Conservation (phyloP, 2,888 invertebrate genomes). For the Pharmacophagus antenor region DNA sequence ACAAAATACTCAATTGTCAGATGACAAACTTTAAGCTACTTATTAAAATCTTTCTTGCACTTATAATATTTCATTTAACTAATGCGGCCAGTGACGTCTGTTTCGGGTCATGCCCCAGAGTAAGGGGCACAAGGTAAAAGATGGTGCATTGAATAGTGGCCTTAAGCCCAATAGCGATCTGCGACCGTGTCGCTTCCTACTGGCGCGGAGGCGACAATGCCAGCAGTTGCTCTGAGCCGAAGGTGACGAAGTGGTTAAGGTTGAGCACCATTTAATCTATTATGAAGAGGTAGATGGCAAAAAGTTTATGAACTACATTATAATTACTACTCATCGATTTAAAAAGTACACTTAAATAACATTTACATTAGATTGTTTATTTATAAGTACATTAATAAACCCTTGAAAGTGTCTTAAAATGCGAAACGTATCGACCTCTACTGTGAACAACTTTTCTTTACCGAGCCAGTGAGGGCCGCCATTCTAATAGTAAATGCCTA, state of each 20-base stretch:
- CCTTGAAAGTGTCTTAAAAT: constrained; percentile 49
- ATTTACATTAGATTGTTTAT: constrained; percentile 7
- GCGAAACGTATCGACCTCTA: constrained; percentile 56
- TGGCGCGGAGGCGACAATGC: constrained; percentile 77
- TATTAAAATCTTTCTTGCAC: constrained; percentile 3
- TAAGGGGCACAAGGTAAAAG: constrained; percentile 81
- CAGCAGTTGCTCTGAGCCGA: constrained; percentile 62
- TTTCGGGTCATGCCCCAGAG: constrained; percentile 71
- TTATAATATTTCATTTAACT: constrained; percentile 33
- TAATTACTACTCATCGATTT: not conserved
- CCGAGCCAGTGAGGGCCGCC: constrained; percentile 45
- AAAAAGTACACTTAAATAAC: not conserved
- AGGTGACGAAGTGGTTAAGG: constrained; percentile 71
- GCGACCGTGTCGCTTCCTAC: constrained; percentile 76
- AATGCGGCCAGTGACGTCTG: constrained; percentile 42
- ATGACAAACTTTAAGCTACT: too few relatives aligned
- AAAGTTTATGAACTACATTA: not conserved
- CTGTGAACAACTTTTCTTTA: constrained; percentile 56
- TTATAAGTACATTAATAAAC: constrained; percentile 39
- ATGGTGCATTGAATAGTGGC: constrained; percentile 80
- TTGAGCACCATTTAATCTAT: constrained; percentile 53
- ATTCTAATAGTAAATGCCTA: constrained; percentile 44
- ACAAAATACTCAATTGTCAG: too few relatives aligned
- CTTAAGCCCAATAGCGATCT: constrained; percentile 80
- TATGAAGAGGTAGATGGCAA: constrained; percentile 1